phyloP scores from a whole-genome alignment of 2,888 invertebrate species.

The Ctena decussata region DNA sequence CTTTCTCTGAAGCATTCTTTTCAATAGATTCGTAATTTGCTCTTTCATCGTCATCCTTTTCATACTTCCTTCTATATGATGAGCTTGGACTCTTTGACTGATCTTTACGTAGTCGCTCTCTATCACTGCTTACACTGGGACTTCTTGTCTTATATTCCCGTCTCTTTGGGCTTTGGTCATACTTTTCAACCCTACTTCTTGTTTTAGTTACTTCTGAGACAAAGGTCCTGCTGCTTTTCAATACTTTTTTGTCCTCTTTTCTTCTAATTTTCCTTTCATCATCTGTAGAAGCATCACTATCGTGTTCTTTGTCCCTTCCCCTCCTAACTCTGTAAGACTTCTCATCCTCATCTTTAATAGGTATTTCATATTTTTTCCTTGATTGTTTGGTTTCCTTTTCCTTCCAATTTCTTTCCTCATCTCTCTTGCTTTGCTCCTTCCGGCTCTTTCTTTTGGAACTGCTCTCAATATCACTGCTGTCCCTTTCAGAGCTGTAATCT shows the following conservation, averaged over 20 bases:
- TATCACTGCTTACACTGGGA: background rate
- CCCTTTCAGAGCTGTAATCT: constrained; percentile 27
- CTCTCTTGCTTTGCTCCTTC: background rate
- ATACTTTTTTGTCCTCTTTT: background rate
- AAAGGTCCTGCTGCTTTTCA: background rate
- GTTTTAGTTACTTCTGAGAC: background rate
- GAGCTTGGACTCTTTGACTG: background rate
- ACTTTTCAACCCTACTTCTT: background rate
- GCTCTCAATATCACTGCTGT: constrained; percentile 13
- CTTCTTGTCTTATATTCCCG: background rate
- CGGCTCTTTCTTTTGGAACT: constrained; percentile 5
- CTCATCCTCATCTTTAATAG: background rate
- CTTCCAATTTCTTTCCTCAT: background rate
- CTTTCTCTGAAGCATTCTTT: background rate
- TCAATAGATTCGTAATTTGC: background rate
- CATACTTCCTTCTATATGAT: background rate
- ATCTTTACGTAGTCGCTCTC: background rate
- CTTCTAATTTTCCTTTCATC: background rate
- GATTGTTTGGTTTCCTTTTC: background rate
- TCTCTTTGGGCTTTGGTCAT: background rate
- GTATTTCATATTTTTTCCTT: background rate
- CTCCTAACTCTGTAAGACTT: background rate
- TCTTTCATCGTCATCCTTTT: background rate
- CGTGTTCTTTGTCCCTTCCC: background rate
- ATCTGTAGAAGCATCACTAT: background rate